A percentile compares a stretch with the other conserved stretches of the same genome.
Conservation (phyloP, 2,113 vertebrate species). For the Coptodon rendalli region DNA sequence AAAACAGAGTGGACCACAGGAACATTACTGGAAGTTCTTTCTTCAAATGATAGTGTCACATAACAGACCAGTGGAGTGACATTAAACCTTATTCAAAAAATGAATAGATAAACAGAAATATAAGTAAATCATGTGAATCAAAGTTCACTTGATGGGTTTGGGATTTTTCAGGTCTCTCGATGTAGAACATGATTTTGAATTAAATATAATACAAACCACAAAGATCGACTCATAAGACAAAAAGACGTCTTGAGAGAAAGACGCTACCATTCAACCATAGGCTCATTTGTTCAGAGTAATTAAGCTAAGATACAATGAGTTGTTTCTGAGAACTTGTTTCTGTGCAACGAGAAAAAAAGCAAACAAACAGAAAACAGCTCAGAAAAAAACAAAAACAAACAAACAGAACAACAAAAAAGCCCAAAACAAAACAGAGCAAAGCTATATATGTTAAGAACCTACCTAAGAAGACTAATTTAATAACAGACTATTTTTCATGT, state of each 20-base stretch:
- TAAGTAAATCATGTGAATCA: neutral
- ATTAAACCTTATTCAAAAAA: neutral
- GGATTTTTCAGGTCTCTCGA: neutral
- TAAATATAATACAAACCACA: neutral
- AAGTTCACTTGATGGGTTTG: neutral
- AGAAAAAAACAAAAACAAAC: neutral
- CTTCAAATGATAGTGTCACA: neutral
- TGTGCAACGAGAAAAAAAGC: neutral
- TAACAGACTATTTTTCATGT: neutral
- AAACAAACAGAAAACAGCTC: neutral
- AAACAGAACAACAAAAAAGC: neutral
- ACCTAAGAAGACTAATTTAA: neutral
- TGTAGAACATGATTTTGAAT: neutral
- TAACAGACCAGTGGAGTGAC: neutral
- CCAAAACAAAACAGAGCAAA: neutral
- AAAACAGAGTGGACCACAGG: neutral
- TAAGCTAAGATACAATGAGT: neutral
- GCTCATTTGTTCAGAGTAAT: neutral
- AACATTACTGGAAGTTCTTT: neutral
- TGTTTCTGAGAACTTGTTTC: neutral
- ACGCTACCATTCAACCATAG: neutral
- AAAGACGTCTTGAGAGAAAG: neutral
- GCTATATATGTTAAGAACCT: neutral
- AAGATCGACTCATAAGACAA: neutral
- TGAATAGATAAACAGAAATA: neutral